phyloP scores from a whole-genome alignment of 2,888 invertebrate genomes.

The Drosophila merina region DNA sequence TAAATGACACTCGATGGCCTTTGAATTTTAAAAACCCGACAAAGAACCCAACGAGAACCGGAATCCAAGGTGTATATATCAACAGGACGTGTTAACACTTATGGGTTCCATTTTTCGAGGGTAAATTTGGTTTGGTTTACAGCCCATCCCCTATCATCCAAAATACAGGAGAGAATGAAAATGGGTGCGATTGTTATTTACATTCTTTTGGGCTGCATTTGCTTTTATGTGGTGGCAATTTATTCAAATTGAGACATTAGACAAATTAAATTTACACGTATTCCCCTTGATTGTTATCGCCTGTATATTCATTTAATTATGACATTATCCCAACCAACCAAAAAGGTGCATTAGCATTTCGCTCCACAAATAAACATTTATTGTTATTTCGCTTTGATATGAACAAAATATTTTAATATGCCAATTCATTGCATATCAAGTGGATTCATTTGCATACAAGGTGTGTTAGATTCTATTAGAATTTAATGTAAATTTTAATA shows the following conservation, averaged over 20 bases:
- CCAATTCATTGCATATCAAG: not conserved
- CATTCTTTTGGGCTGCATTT: conserved; percentile 48
- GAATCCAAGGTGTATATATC: conserved; percentile 50
- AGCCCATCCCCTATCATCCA: not conserved
- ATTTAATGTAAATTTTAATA: not conserved
- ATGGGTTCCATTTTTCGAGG: conserved; percentile 40
- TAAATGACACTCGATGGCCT: conserved; percentile 78
- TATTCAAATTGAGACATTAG: conserved; percentile 83
- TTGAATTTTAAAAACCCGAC: conserved; percentile 77
- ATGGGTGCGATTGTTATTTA: conserved; percentile 62
- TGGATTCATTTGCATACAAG: not conserved
- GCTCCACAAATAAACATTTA: conserved; percentile 61
- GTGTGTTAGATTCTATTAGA: not conserved
- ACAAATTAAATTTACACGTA: conserved; percentile 83
- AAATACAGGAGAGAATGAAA: not conserved
- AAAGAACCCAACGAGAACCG: conserved; percentile 1
- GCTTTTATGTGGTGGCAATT: conserved; percentile 56
- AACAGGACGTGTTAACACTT: conserved; percentile 65
- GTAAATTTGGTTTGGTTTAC: conserved; percentile 45
- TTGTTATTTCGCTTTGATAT: conserved; percentile 43
- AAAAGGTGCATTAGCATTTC: conserved; percentile 62
- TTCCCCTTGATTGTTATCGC: conserved; percentile 81
- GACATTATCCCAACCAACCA: conserved; percentile 30
- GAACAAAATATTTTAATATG: conserved; percentile 3
- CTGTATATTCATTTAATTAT: conserved; percentile 58